These are phyloP conservation scores for Drosophila barbarae DNA, from an alignment of 2,888 invertebrate species.

Conservation along the genomic window DNA sequence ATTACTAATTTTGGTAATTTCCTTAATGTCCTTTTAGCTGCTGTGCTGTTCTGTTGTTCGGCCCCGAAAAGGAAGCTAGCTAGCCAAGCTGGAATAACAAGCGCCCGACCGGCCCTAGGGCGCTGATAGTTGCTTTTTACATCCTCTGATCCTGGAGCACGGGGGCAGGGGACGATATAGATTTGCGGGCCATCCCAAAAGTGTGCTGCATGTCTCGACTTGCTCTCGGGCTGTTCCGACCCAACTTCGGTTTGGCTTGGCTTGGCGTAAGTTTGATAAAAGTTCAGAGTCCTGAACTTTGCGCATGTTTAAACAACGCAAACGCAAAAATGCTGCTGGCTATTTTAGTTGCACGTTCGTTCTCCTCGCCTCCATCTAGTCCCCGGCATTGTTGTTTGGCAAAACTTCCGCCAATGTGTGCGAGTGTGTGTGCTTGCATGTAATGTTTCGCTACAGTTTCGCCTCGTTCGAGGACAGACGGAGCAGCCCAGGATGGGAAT, in stretches of 20 bases:
- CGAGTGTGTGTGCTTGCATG: constrained; percentile 43
- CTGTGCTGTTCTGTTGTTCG: constrained; percentile 7
- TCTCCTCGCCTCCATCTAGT: constrained; percentile 5
- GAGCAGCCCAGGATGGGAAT: constrained; percentile 4
- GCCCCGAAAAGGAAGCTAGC: constrained; percentile 34
- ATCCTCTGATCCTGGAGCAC: constrained; percentile 31
- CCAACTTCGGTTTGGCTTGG: constrained; percentile 39
- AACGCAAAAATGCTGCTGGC: constrained; percentile 76
- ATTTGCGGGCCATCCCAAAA: constrained; percentile 36
- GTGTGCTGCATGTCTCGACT: constrained; percentile 34
- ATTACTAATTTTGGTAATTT: constrained; percentile 70
- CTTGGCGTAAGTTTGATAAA: constrained; percentile 74
- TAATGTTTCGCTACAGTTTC: constrained; percentile 64
- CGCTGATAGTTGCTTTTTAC: constrained; percentile 68
- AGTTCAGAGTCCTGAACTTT: constrained; percentile 76
- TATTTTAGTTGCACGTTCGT: constrained; percentile 72
- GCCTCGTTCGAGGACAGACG: constrained; percentile 49
- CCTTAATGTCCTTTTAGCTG: constrained; percentile 68
- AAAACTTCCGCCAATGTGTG: constrained; percentile 57
- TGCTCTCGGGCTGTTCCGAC: constrained; percentile 28
- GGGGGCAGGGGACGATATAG: constrained; percentile 11
- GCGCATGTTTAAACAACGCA: constrained; percentile 77
- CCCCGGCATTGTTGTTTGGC: constrained; percentile 58
- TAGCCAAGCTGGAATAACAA: constrained; percentile 53
- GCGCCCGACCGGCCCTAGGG: constrained; percentile 64